phyloP scores from a whole-genome alignment of 2,113 vertebrate species.

The Forbesichthys papilliferus region DNA sequence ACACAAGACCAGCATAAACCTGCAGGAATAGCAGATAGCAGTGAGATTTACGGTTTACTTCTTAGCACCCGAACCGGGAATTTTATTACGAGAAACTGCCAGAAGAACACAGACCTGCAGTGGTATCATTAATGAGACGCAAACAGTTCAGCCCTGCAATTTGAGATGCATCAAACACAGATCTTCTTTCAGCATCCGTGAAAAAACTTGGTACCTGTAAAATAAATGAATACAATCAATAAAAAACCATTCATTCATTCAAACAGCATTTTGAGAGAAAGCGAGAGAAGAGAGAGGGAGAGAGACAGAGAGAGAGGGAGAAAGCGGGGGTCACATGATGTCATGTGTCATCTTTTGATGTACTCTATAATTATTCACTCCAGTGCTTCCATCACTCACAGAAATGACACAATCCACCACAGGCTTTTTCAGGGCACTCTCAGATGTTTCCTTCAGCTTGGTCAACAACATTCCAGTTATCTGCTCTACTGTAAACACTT shows the following conservation, averaged over 20 bases:
- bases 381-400: slow-evolving; percentile 73
- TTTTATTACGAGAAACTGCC: background rate
- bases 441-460: slow-evolving; percentile 94
- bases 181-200: slow-evolving; percentile 90
- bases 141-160: slow-evolving; percentile 94
- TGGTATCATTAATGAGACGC: slow-evolving; percentile 93
- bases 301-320: too few species aligned
- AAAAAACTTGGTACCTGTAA: slow-evolving; percentile 92
- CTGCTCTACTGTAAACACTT: slow-evolving; percentile 91
- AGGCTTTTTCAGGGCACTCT: slow-evolving; percentile 92
- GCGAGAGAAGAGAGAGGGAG: too few species aligned
- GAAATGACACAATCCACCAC: slow-evolving; percentile 96
- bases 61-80: background rate
- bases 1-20: background rate
- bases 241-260: slow-evolving; percentile 5
- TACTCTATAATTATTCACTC: background rate
- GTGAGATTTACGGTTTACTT: background rate
- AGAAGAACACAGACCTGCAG: slow-evolving; percentile 81
- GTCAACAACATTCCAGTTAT: slow-evolving; percentile 90
- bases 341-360: background rate
- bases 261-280: background rate
- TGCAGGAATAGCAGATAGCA: too few species aligned
- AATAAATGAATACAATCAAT: slow-evolving; percentile 8
- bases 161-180: slow-evolving; percentile 89
- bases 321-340: too few species aligned